A percentile compares a stretch with the other conserved stretches of the same genome.
Conservation (phyloP, 2,888 invertebrate species). For the Phania funesta region DNA sequence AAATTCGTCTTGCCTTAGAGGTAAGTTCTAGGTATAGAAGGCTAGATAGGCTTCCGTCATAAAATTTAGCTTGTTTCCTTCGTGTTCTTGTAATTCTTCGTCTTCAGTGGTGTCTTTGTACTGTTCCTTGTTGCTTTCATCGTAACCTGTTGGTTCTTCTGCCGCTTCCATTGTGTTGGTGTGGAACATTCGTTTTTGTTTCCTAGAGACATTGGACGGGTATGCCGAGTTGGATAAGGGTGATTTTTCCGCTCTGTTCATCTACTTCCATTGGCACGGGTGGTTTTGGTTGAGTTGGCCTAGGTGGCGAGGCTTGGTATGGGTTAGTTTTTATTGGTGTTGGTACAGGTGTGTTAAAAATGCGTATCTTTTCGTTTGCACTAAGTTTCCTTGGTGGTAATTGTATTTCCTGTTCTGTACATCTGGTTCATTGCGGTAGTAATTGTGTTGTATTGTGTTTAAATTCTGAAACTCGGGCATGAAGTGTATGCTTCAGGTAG, state of each 20-base stretch:
- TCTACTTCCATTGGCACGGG: too few species aligned
- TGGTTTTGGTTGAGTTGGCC: not conserved
- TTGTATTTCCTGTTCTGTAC: not conserved
- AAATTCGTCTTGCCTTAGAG: conserved; percentile 7
- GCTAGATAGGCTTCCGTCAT: too few species aligned
- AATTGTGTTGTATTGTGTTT: not conserved
- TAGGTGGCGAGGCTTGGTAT: not conserved
- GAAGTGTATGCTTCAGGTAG: not conserved
- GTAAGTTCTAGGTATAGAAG: conserved; percentile 27
- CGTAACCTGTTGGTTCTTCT: not conserved
- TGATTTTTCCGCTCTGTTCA: too few species aligned
- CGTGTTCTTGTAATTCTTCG: too few species aligned
- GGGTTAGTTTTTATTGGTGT: not conserved
- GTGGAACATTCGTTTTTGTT: not conserved
- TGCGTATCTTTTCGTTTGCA: not conserved
- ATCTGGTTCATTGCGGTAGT: too few species aligned
- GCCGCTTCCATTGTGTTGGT: not conserved
- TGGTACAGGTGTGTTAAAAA: too few species aligned
- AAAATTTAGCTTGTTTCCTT: too few species aligned
- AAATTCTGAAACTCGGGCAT: not conserved
- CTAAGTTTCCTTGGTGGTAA: not conserved
- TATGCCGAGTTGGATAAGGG: too few species aligned
- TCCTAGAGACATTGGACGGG: not conserved
- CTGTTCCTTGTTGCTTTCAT: conserved; percentile 8
- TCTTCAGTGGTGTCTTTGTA: not conserved